Evolutionary conservation across 2,888 invertebrate species (phyloP).

Genomic region (Nemapogon koenigi): DNA sequence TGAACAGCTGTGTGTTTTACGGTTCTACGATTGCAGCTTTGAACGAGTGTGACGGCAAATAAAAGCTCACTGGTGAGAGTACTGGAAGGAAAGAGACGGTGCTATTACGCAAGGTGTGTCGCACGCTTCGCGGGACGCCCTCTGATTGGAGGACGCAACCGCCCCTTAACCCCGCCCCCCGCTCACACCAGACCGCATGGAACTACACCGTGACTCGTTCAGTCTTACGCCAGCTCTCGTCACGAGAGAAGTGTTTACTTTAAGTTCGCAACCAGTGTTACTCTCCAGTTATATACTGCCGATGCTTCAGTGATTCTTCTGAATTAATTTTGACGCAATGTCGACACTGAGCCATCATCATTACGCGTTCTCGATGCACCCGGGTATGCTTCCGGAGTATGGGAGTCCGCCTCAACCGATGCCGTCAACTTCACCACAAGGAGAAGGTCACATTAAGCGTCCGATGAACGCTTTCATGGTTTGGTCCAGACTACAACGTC

Average conservation of each 20-base stretch:
- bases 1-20: constrained; percentile 51
- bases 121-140: constrained; percentile 35
- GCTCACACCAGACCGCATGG: constrained; percentile 29
- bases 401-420: constrained; percentile 46
- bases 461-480: constrained; percentile 99
- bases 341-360: constrained; percentile 59
- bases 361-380: constrained; percentile 61
- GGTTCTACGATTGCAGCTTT: constrained; percentile 31
- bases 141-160: constrained; percentile 44
- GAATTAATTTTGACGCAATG: constrained; percentile 28
- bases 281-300: constrained; percentile 33
- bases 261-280: constrained; percentile 51
- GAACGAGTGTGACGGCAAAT: constrained; percentile 26
- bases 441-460: constrained; percentile 87
- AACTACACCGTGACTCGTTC: too few relatives aligned
- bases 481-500: constrained; percentile 90
- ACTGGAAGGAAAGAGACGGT: constrained; percentile 26
- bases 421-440: constrained; percentile 51
- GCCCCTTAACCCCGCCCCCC: constrained; percentile 37
- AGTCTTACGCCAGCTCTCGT: constrained; percentile 55
- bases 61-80: constrained; percentile 21
- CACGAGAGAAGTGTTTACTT: constrained; percentile 49
- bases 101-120: constrained; percentile 33
- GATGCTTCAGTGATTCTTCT: constrained; percentile 35
- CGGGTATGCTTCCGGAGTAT: constrained; percentile 54